Percentiles rank a stretch among this genome's conserved stretches.
Evolutionary conservation across 2,113 vertebrate genomes (phyloP).

Genomic region (Myocastor coypus): DNA sequence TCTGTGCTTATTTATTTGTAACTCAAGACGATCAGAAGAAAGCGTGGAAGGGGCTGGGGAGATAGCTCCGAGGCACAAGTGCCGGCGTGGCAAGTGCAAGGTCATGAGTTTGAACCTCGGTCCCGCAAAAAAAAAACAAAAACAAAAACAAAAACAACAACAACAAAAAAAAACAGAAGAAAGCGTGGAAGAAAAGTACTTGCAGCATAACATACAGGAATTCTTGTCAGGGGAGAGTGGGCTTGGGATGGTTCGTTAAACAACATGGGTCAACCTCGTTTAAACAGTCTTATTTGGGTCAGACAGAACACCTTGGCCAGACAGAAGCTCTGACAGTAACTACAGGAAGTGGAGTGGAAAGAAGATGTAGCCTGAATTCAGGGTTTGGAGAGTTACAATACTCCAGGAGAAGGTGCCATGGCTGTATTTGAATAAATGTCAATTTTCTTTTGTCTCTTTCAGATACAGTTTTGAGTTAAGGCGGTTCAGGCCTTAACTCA

Average conservation of each 20-base stretch:
- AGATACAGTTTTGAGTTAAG: not conserved
- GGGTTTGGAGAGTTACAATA: not conserved
- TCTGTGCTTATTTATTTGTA: not conserved
- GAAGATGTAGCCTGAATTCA: not conserved
- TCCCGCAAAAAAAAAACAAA: too few relatives aligned
- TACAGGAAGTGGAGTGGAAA: not conserved
- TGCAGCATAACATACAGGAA: not conserved
- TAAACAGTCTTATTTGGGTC: not conserved
- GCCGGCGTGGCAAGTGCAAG: too few relatives aligned
- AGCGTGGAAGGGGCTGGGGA: not conserved
- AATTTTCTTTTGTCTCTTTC: not conserved
- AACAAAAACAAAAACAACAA: too few relatives aligned
- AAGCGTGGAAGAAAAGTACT: not conserved
- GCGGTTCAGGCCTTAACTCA: not conserved
- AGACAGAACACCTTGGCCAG: not conserved
- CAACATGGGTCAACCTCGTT: not conserved
- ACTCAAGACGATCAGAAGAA: not conserved
- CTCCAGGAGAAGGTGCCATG: not conserved
- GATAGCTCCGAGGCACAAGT: too few relatives aligned
- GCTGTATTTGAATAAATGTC: not conserved
- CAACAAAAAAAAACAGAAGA: too few relatives aligned
- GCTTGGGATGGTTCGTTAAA: not conserved
- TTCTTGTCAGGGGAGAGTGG: not conserved
- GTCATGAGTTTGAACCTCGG: too few relatives aligned
- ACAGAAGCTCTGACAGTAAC: not conserved